These are phyloP conservation scores for Plebejus argus DNA, from an alignment of 2,888 invertebrate genomes.

Conservation along the genomic window DNA sequence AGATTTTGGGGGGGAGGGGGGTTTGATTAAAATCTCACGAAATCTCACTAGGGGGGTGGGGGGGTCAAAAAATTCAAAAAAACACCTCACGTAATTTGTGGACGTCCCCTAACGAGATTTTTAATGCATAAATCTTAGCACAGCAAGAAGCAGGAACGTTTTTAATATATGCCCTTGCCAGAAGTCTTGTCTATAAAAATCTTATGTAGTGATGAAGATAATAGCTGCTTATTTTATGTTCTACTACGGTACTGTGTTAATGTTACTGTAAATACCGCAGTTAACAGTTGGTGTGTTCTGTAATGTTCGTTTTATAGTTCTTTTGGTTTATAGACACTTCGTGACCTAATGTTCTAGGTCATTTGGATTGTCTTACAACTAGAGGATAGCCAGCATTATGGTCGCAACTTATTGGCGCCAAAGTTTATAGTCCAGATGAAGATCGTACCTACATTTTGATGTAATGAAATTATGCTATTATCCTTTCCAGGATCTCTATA, in stretches of 20 bases:
- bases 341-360: background rate
- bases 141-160: background rate
- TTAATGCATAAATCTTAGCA: too few relatives aligned
- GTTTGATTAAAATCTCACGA: too few relatives aligned
- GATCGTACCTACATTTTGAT: background rate
- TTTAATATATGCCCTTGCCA: background rate
- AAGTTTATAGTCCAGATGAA: background rate
- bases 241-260: background rate
- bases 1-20: too few relatives aligned
- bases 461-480: background rate
- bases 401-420: background rate
- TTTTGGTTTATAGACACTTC: background rate
- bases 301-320: constrained; percentile 1
- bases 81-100: too few relatives aligned
- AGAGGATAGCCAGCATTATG: background rate
- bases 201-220: constrained; percentile 1
- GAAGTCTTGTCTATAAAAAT: background rate
- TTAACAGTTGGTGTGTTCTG: background rate
- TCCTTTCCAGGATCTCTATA: background rate
- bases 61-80: too few relatives aligned
- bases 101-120: too few relatives aligned
- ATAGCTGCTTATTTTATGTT: background rate
- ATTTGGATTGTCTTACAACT: background rate
- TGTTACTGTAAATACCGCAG: background rate
- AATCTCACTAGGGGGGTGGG: too few relatives aligned